A percentile compares a stretch with the other conserved stretches of the same genome.
Conservation (phyloP, 2,113 vertebrate genomes). For the Bos taurus region ARS-UCD2.0 NC_037333.1:114970001-114970500, state of each 20-base stretch:
- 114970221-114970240: background rate
- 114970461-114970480: background rate
- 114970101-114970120: background rate
- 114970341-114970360: rapidly evolving
- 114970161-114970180: rapidly evolving
- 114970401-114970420: rapidly evolving
- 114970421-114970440: rapidly evolving
- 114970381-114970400: background rate
- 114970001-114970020: rapidly evolving
- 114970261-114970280: rapidly evolving
- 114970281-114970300: rapidly evolving
- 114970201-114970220: rapidly evolving
- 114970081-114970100: background rate
- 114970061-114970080: background rate
- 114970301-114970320: rapidly evolving
- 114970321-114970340: rapidly evolving
- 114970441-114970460: background rate
- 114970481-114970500: rapidly evolving
- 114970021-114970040: rapidly evolving
- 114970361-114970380: too few relatives aligned
- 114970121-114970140: background rate
- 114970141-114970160: rapidly evolving
- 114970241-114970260: too few relatives aligned
- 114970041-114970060: background rate
- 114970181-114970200: rapidly evolving